These are phyloP conservation scores for Manacus vitellinus DNA, from an alignment of 2,113 vertebrate genomes.

Conservation along the genomic window DNA sequence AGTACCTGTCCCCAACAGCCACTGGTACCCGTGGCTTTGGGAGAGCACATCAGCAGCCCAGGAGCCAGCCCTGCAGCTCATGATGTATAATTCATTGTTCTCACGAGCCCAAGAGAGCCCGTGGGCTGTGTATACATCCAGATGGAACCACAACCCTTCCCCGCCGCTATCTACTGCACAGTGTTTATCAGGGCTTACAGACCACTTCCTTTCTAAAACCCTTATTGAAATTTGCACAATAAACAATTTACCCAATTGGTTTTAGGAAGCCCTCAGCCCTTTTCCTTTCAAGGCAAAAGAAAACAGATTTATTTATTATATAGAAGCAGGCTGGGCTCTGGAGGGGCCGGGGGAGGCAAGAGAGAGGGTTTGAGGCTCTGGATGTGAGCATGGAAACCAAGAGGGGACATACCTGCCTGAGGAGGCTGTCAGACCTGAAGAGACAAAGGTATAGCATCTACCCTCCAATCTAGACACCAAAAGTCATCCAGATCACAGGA, in stretches of 20 bases:
- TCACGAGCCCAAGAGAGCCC: background rate
- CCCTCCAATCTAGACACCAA: background rate
- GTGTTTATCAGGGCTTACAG: slow-evolving; percentile 66
- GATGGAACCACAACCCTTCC: slow-evolving; percentile 48
- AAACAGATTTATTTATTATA: slow-evolving; percentile 23
- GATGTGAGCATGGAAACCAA: background rate
- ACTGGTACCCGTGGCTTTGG: background rate
- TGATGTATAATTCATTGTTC: slow-evolving; percentile 24
- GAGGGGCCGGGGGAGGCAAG: background rate
- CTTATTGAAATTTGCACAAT: slow-evolving; percentile 71
- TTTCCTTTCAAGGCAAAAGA: slow-evolving; percentile 47
- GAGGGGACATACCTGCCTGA: background rate
- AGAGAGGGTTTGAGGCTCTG: fast-evolving
- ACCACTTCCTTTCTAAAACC: slow-evolving; percentile 69
- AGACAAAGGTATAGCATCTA: background rate
- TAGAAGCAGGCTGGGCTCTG: background rate
- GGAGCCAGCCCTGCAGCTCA: background rate
- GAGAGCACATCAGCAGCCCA: background rate
- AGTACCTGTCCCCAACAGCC: fast-evolving
- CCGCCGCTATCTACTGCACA: slow-evolving; percentile 35
- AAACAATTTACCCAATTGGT: slow-evolving; percentile 60
- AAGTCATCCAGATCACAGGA: background rate
- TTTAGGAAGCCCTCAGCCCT: slow-evolving; percentile 57
- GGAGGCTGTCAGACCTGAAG: background rate
- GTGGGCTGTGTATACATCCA: slow-evolving; percentile 17